Evolutionary conservation across 2,888 invertebrate genomes (phyloP).

Genomic region (Dryobota labecula): DNA sequence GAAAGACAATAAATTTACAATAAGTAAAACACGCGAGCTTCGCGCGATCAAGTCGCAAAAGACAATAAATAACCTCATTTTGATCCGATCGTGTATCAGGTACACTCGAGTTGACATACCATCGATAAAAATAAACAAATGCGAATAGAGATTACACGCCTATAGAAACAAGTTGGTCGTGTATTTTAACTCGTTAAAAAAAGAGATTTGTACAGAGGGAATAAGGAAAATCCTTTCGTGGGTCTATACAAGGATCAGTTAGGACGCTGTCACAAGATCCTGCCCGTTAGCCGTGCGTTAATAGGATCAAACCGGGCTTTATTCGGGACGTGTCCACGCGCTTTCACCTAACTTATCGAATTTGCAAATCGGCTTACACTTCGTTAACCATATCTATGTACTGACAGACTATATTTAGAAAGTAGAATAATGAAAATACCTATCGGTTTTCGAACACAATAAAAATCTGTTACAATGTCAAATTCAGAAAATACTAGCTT

Average conservation of each 20-base stretch:
- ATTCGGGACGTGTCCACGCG: constrained; percentile 88
- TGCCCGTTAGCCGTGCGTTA: constrained; percentile 88
- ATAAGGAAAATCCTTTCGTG: constrained; percentile 73
- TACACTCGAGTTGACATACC: constrained; percentile 66
- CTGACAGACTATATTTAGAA: constrained; percentile 42
- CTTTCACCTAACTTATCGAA: constrained; percentile 90
- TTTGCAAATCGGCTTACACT: constrained; percentile 90
- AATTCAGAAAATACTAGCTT: neutral
- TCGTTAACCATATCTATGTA: constrained; percentile 81
- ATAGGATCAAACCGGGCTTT: constrained; percentile 90
- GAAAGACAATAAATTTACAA: constrained; percentile 71
- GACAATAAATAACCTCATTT: constrained; percentile 74
- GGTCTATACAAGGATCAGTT: constrained; percentile 80
- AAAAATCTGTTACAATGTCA: neutral
- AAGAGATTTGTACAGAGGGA: constrained; percentile 70
- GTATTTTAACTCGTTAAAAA: constrained; percentile 66
- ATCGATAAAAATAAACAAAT: constrained; percentile 75
- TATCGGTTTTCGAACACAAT: neutral
- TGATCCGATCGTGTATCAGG: constrained; percentile 68
- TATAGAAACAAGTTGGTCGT: constrained; percentile 56
- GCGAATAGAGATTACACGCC: constrained; percentile 68
- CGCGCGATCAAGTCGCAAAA: constrained; percentile 66
- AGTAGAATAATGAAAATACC: constrained; percentile 9
- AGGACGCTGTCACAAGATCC: constrained; percentile 84
- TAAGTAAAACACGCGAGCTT: constrained; percentile 68